Base-by-base conservation (phyloP, 30 jellyfish, hydroid and myxozoan species). In the Mastigias papua region DNA sequence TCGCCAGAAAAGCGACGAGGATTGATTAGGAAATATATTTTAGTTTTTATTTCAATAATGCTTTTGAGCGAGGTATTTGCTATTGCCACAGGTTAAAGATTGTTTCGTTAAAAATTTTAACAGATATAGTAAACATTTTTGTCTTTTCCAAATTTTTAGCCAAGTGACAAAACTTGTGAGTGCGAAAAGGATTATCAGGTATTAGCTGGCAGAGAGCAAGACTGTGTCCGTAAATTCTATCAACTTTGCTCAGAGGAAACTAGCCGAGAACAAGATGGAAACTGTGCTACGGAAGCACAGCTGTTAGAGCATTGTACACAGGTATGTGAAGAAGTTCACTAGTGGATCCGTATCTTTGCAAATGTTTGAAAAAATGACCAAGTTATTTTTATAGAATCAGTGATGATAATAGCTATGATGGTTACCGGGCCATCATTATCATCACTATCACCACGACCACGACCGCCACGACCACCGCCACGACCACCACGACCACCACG, bases 161-260 rank as follows among this genome's bases (percentile, higher is more conserved):
- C 97, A 37, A 89, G 97, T 78, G 99, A 94, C 60, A 84, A 64
- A 58, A 88, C 97, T 5, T 94, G 99, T 67, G 65, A 46, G 29
- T 94, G 99, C 75, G 97, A 94, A 73, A 89, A 87, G 48, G 99
- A 95, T 27, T 94, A 82, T 57, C 73, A 94, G 78, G 96, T 87
- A 48, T 49, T 81, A n/a, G 90, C 84, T 22, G 96, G 97, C 48
- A 78, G 97, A 65, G 94, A 78, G 58, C 96, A 88, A 48, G 97
- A 94, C 48, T 94, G 99, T 75, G 97, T 86, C 62, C 91, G 89
- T 68, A 89, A 79, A 65, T 92, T 89, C 86, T 94, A 94, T 78
- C 97, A 87, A 32, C 94, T 94, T 35, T 94, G 99, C 71, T 28
- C 88, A 15, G 99, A 89, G 60, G 91, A 92, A 64, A 84, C 96